A percentile compares a stretch with the other conserved stretches of the same genome.
These are phyloP conservation scores for Yoshiicerus persimilis DNA, from an alignment of 1,140 invertebrate genomes.

Conservation along the genomic window DNA sequence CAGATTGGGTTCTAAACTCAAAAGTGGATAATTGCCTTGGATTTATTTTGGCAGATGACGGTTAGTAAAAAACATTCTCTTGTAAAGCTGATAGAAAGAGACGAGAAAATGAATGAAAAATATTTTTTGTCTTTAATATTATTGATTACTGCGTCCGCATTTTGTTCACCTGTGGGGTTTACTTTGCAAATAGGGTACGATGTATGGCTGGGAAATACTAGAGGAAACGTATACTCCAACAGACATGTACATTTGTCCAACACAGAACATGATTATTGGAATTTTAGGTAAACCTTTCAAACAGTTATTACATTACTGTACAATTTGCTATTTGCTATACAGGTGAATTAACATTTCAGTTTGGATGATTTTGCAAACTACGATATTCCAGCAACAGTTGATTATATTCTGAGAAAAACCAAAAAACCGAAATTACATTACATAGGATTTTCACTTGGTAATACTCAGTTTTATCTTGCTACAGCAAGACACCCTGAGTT, in stretches of 20 bases:
- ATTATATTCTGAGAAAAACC: constrained; percentile 63
- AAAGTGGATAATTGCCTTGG: constrained; percentile 57
- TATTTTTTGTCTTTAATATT: no score
- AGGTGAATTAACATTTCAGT: constrained; percentile 24
- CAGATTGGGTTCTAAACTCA: constrained; percentile 71
- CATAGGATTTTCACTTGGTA: constrained; percentile 48
- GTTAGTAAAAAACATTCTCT: no score
- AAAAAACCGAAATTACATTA: constrained; percentile 61
- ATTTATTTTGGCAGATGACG: background rate
- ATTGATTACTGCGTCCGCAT: no score
- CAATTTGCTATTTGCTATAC: background rate
- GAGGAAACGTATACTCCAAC: constrained; percentile 56
- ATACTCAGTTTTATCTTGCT: constrained; percentile 32
- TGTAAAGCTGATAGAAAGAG: no score
- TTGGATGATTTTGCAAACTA: constrained; percentile 71
- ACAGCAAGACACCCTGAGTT: constrained; percentile 64
- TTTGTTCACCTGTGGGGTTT: no score
- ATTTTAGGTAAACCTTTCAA: background rate
- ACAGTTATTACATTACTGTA: no score
- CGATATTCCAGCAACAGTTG: constrained; percentile 76
- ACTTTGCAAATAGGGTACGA: no score
- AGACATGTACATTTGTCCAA: background rate
- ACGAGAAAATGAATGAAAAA: no score
- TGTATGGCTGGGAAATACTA: constrained; percentile 56
- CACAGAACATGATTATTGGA: background rate